phyloP scores from a whole-genome alignment of 2,797 vertebrate genomes.

The Hybognathus amarus region DNA sequence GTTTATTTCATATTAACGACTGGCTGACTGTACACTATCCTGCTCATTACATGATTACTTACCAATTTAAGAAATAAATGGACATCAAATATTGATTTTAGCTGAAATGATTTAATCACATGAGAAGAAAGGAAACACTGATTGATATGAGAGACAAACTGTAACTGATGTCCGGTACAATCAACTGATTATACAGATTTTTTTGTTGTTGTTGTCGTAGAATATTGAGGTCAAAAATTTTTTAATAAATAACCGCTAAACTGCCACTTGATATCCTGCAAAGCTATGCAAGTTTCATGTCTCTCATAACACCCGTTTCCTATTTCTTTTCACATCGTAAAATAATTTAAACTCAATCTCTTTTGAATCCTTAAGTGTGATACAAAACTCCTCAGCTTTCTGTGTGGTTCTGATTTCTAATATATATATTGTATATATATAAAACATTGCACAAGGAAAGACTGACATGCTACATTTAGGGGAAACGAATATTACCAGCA shows the following conservation, averaged over 20 bases:
- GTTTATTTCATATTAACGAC: constrained; percentile 11
- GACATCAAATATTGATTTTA: constrained; percentile 29
- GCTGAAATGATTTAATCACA: constrained; percentile 30
- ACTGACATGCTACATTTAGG: constrained; percentile 11
- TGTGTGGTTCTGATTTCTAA: constrained; percentile 2
- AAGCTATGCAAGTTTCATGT: not conserved
- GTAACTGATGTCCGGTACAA: not conserved
- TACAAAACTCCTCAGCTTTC: not conserved
- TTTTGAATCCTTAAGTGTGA: not conserved
- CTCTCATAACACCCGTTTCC: not conserved
- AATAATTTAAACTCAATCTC: constrained; percentile 3
- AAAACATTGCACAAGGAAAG: not conserved
- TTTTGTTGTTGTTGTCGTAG: not conserved
- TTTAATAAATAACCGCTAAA: not conserved
- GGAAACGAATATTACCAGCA: constrained; percentile 7
- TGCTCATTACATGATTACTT: constrained; percentile 31
- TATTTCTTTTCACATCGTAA: not conserved
- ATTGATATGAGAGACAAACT: constrained; percentile 2
- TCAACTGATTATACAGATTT: not conserved
- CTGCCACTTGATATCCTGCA: not conserved
- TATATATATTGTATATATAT: not conserved
- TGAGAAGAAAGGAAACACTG: constrained; percentile 14
- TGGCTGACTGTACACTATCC: constrained; percentile 15
- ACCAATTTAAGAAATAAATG: constrained; percentile 19
- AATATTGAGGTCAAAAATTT: not conserved